Percentiles rank a stretch among this genome's conserved stretches.
phyloP scores from a whole-genome alignment of 2,797 vertebrate genomes.

The Leuciscus waleckii region DNA sequence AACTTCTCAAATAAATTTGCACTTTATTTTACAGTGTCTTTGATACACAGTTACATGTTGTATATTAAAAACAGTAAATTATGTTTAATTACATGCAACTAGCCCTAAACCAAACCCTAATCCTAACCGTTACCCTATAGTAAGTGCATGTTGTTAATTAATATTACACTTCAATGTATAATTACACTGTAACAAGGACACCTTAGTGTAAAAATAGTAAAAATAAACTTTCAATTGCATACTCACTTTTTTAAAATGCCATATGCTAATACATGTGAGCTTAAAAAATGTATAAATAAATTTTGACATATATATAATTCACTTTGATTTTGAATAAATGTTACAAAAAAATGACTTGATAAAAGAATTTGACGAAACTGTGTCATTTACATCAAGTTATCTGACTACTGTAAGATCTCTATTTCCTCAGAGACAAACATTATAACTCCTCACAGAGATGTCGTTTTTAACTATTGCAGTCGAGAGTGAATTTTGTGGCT shows the following conservation, averaged over 20 bases:
- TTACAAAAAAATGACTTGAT: background rate
- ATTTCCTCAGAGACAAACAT: conserved; percentile 10
- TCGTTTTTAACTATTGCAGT: conserved; percentile 19
- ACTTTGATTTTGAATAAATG: background rate
- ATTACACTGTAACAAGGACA: background rate
- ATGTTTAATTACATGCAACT: background rate
- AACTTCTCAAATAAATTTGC: too few species aligned
- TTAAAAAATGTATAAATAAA: background rate
- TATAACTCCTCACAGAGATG: conserved; percentile 5
- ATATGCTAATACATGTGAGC: background rate
- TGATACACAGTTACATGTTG: background rate
- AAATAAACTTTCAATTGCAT: background rate
- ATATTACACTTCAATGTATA: background rate
- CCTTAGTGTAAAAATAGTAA: background rate
- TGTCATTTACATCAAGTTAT: background rate
- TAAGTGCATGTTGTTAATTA: background rate
- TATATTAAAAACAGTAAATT: background rate
- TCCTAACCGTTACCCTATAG: background rate
- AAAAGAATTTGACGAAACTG: too few species aligned
- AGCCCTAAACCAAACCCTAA: background rate
- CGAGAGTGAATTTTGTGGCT: conserved; percentile 34
- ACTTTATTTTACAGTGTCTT: background rate
- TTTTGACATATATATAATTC: background rate
- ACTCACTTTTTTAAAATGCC: background rate
- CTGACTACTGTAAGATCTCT: background rate